phyloP scores from a whole-genome alignment of 37 sponge, comb jelly and placozoan species.

The Mnemiopsis leidyi region DNA sequence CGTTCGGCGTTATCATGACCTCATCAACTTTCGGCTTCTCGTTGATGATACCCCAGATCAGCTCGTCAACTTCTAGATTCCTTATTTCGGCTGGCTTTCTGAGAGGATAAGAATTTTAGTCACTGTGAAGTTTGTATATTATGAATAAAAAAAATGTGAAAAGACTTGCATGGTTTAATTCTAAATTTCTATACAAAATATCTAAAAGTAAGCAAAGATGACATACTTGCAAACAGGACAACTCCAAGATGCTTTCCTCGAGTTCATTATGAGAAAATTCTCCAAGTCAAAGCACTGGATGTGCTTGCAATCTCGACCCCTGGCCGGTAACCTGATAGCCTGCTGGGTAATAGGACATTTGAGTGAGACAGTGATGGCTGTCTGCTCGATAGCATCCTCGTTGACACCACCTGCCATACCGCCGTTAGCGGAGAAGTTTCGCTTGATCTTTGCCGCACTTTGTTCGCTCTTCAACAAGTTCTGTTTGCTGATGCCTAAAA shows the following conservation, averaged over 20 bases:
- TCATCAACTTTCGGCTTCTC: conserved; percentile 54
- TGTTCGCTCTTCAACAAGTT: conserved; percentile 55
- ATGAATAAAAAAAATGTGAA: too few relatives aligned
- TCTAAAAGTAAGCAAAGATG: too few relatives aligned
- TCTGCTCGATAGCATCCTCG: conserved; percentile 59
- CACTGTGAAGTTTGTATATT: too few relatives aligned
- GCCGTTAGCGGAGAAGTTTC: conserved; percentile 41
- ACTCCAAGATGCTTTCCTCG: conserved; percentile 46
- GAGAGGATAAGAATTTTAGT: background rate
- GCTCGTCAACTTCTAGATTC: conserved; percentile 49
- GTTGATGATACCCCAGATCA: conserved; percentile 44
- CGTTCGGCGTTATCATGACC: conserved; percentile 39
- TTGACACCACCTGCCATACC: background rate
- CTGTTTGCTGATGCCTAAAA: conserved; percentile 50
- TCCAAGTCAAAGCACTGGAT: conserved; percentile 61
- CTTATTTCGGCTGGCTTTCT: conserved; percentile 47
- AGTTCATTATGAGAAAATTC: conserved; percentile 56
- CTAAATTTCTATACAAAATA: too few relatives aligned
- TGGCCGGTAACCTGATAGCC: conserved; percentile 30
- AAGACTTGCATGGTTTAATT: too few relatives aligned
- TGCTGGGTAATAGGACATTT: conserved; percentile 62
- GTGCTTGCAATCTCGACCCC: conserved; percentile 56
- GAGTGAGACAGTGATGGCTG: conserved; percentile 36
- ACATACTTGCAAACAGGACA: conserved; percentile 65
- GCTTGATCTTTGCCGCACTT: conserved; percentile 46